Percentiles rank a stretch among this genome's conserved stretches.
These are phyloP conservation scores for Collichthys lucidus DNA, from an alignment of 2,113 vertebrate species.

Conservation along the genomic window DNA sequence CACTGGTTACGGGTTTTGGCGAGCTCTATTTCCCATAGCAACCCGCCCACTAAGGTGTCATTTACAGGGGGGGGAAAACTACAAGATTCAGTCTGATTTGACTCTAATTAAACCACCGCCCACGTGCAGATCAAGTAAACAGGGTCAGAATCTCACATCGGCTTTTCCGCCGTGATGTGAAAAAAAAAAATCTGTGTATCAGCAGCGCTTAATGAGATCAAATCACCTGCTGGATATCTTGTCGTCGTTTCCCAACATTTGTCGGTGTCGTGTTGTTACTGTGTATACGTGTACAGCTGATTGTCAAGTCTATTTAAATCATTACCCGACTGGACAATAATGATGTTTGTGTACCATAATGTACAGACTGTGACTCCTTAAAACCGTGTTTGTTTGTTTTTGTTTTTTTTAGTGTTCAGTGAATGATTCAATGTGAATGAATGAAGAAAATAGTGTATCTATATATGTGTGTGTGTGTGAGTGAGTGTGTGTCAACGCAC, in stretches of 20 bases:
- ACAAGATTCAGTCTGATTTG: conserved; percentile 60
- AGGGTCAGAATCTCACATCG: conserved; percentile 34
- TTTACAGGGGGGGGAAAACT: conserved; percentile 30
- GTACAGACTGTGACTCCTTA: conserved; percentile 70
- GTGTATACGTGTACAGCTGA: conserved; percentile 72
- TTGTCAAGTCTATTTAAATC: conserved; percentile 71
- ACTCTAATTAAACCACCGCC: conserved; percentile 52
- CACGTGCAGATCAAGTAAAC: conserved; percentile 33
- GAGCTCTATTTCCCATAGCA: conserved; percentile 70
- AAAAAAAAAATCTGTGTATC: conserved; percentile 12
- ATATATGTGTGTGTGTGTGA: conserved; percentile 1
- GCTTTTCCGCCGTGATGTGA: conserved; percentile 43
- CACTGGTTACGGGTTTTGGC: conserved; percentile 48
- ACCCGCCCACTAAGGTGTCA: conserved; percentile 58
- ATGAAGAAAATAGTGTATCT: conserved; percentile 49
- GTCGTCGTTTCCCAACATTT: conserved; percentile 53
- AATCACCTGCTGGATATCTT: conserved; percentile 47
- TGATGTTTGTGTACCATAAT: conserved; percentile 71
- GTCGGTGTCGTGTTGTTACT: conserved; percentile 68
- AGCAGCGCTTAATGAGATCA: conserved; percentile 49
- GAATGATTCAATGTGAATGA: conserved; percentile 64
- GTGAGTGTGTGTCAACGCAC: conserved; percentile 42
- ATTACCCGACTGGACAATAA: conserved; percentile 61
- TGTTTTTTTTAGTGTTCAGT: conserved; percentile 55
- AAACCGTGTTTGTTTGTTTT: conserved; percentile 43